Conservation (phyloP, 2,888 invertebrate genomes). For the Enchytraeus crypticus region DNA sequence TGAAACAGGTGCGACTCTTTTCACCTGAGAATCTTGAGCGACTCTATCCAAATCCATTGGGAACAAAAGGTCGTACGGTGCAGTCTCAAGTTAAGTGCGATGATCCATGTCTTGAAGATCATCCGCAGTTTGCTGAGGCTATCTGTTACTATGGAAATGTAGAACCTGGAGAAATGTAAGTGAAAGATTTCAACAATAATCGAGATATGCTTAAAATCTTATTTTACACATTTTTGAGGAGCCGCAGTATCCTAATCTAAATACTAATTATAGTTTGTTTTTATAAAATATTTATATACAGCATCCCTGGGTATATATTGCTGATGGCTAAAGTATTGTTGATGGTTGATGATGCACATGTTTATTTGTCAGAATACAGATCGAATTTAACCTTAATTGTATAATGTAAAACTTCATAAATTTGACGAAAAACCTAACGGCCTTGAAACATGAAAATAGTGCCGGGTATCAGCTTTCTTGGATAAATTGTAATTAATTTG, state of each 20-base stretch:
- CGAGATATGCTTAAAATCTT: not conserved
- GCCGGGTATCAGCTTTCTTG: too few relatives aligned
- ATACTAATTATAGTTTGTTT: not conserved
- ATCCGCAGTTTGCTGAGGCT: constrained; percentile 21
- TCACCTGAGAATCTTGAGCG: constrained; percentile 21
- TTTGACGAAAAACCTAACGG: too few relatives aligned
- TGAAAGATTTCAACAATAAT: not conserved
- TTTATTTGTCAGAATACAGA: too few relatives aligned
- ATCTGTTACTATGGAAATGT: constrained; percentile 26
- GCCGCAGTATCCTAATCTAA: too few relatives aligned
- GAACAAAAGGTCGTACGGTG: constrained; percentile 30
- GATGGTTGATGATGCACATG: too few relatives aligned
- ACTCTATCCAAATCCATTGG: constrained; percentile 28
- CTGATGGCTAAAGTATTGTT: too few relatives aligned
- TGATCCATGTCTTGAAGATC: constrained; percentile 21
- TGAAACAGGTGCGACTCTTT: constrained; percentile 28
- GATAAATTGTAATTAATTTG: too few relatives aligned
- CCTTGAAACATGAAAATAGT: too few relatives aligned
- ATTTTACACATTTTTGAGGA: too few relatives aligned
- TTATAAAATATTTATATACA: not conserved
- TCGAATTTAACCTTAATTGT: too few relatives aligned
- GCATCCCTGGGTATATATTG: too few relatives aligned
- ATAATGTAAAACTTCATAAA: too few relatives aligned
- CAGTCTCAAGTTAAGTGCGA: constrained; percentile 30
- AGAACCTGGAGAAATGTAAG: constrained; percentile 29